These are phyloP conservation scores for Oscheius myriophilus DNA, from an alignment of 2,888 invertebrate genomes.

Conservation along the genomic window DNA sequence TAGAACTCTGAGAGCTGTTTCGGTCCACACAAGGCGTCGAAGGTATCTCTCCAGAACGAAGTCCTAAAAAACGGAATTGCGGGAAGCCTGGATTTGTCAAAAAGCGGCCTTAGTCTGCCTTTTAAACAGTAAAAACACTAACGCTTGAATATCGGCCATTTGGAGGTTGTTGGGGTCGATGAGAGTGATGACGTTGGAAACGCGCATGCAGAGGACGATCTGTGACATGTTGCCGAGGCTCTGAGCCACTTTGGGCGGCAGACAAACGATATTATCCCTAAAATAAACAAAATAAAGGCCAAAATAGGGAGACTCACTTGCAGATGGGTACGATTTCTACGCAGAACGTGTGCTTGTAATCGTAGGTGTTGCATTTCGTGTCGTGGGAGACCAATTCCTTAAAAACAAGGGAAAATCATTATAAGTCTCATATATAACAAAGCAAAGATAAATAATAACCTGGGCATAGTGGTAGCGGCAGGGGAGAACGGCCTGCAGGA, in stretches of 20 bases:
- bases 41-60: slow-evolving; percentile 86
- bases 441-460: too few relatives aligned
- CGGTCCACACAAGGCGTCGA: slow-evolving; percentile 86
- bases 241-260: slow-evolving; percentile 66
- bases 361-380: slow-evolving; percentile 92
- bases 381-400: slow-evolving; percentile 80
- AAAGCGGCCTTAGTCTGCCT: too few relatives aligned
- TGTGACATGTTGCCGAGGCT: slow-evolving; percentile 73
- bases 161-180: slow-evolving; percentile 82
- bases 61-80: slow-evolving; percentile 70
- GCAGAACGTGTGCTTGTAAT: slow-evolving; percentile 89
- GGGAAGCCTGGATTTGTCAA: too few relatives aligned
- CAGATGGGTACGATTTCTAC: slow-evolving; percentile 96
- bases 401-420: too few relatives aligned
- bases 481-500: slow-evolving; percentile 86
- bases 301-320: slow-evolving; percentile 74
- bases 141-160: slow-evolving; percentile 63
- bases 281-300: background rate
- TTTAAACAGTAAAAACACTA: too few relatives aligned
- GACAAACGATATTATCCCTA: slow-evolving; percentile 63
- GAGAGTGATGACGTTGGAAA: slow-evolving; percentile 88
- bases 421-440: too few relatives aligned
- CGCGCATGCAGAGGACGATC: slow-evolving; percentile 86
- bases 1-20: slow-evolving; percentile 90
- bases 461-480: slow-evolving; percentile 86